A percentile compares a stretch with the other conserved stretches of the same genome.
Conservation (phyloP, 2,888 invertebrate genomes). For the Drosophila kuntzei region DNA sequence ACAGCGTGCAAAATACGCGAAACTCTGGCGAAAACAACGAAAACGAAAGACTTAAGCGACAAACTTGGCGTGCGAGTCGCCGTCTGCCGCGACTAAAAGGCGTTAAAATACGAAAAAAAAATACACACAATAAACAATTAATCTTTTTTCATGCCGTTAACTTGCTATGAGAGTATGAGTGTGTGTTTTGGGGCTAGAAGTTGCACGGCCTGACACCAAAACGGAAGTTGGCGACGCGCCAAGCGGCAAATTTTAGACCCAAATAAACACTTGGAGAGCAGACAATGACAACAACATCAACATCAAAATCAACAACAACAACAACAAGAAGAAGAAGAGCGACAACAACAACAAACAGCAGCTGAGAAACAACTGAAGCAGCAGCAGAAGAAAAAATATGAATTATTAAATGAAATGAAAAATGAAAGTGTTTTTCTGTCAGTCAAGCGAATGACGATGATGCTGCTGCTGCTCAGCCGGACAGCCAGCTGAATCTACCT, state of each 20-base stretch:
- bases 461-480: conserved; percentile 36
- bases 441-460: conserved; percentile 57
- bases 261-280: conserved; percentile 62
- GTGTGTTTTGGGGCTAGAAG: conserved; percentile 52
- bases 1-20: conserved; percentile 51
- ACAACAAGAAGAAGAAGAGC: conserved; percentile 14
- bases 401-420: conserved; percentile 79
- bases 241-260: conserved; percentile 67
- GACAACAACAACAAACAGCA: conserved; percentile 29
- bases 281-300: conserved; percentile 33
- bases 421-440: conserved; percentile 76
- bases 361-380: conserved; percentile 54
- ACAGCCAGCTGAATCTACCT: conserved; percentile 57
- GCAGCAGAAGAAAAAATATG: conserved; percentile 47
- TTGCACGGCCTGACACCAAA: conserved; percentile 56
- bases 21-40: conserved; percentile 58
- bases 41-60: conserved; percentile 73
- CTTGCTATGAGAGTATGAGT: conserved; percentile 14
- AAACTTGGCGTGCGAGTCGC: conserved; percentile 67
- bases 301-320: conserved; percentile 25
- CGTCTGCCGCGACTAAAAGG: conserved; percentile 59
- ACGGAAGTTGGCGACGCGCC: conserved; percentile 72
- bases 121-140: conserved; percentile 44
- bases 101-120: conserved; percentile 52
- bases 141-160: conserved; percentile 47